Base-by-base conservation (phyloP, 2,113 vertebrate genomes). In the Forbesichthys papilliferus region DNA sequence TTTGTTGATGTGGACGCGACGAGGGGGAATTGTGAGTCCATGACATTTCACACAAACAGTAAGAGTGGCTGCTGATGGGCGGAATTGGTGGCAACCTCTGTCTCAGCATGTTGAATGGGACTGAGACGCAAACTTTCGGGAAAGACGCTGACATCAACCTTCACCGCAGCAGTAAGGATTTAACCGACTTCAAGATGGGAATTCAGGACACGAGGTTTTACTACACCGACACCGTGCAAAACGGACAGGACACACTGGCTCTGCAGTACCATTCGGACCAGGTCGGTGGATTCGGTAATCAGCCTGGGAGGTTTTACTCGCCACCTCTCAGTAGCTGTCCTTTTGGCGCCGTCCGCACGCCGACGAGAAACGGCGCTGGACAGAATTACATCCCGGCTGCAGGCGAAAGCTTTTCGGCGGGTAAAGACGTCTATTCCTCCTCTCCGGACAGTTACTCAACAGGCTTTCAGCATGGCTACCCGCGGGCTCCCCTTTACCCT, bases 101-200 rank as follows among this genome's bases (percentile, higher is more conserved):
- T 87, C 90, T 92, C 92, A 93, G 92, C 84, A 96, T 96, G 94
- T 94, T 95, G 91, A 94, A 92, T 93, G 92, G 92, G 88, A 85
- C 91, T 80, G 86, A 92, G 80, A 80, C 91, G 89, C 92, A 93
- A 90, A 93, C 89, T 91, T 93, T 93, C 73, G 87, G 83, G 73
- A 95, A 95, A 87, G 93, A 84, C 49, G 11, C 86, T 58, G 92
- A 92, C 65, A 75, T 88, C 78, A 86, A 78, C 87, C 83, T 81
- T 62, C 86, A 86, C 83, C 84, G 86, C 80, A 57, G 88, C 72
- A 75, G 59, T 75, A 93, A 93, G 90, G 93, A 94, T 60, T 81
- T 90, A 71, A 12, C 80, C 27, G 93, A 94, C 54, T 73, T 90
- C 1, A 94, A 94, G 69, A 91, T 93, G 91, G 93, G 93, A n/a